These are phyloP conservation scores for Drosophila formosana DNA, from an alignment of 2,888 invertebrate genomes.

Conservation along the genomic window DNA sequence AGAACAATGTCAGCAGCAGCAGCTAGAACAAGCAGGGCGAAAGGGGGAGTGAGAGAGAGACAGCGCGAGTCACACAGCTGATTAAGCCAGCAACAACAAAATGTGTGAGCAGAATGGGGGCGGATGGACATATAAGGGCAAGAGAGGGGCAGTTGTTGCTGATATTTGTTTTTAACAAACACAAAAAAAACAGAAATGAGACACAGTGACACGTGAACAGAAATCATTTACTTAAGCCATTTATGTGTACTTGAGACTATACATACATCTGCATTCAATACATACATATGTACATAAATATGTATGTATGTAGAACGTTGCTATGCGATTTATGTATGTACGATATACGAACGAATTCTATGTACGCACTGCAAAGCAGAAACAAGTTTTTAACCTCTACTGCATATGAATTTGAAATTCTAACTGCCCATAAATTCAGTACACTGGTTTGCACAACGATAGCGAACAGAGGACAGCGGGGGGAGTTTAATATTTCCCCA, in stretches of 20 bases:
- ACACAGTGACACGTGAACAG: conserved; percentile 66
- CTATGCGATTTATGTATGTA: conserved; percentile 23
- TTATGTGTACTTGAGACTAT: conserved; percentile 11
- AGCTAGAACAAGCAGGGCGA: background rate
- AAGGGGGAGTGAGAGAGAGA: background rate
- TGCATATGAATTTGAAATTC: conserved; percentile 48
- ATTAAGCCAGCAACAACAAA: conserved; percentile 51
- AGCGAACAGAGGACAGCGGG: background rate
- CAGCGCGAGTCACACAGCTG: conserved; percentile 54
- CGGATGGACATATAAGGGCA: conserved; percentile 14
- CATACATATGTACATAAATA: too few relatives aligned
- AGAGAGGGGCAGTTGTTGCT: conserved; percentile 12
- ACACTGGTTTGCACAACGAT: conserved; percentile 10
- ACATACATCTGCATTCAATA: conserved; percentile 1
- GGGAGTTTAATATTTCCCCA: conserved; percentile 24
- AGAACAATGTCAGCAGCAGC: conserved; percentile 22
- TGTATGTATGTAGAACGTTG: conserved; percentile 20
- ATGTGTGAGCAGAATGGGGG: conserved; percentile 17
- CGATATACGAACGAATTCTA: conserved; percentile 6
- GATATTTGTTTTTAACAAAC: conserved; percentile 52
- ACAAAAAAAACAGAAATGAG: conserved; percentile 38
- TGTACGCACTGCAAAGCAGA: conserved; percentile 29
- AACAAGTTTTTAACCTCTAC: conserved; percentile 55
- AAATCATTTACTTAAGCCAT: conserved; percentile 64
- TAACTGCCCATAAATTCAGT: conserved; percentile 47